These are phyloP conservation scores for Scleropages formosus DNA, from an alignment of 2,797 vertebrate species.

Conservation along the genomic window DNA sequence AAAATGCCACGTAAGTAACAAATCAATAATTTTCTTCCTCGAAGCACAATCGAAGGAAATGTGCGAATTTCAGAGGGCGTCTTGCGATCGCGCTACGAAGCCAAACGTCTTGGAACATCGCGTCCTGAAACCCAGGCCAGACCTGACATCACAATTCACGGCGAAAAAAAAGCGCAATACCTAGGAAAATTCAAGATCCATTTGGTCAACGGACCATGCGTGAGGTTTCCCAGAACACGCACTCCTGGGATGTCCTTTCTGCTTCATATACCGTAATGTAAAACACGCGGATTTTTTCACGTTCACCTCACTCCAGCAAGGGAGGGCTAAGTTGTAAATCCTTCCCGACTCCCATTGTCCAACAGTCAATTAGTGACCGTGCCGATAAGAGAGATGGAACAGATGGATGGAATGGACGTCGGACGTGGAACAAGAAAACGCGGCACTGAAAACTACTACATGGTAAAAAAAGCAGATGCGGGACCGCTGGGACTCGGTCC, in stretches of 20 bases:
- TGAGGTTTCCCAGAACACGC: constrained; percentile 17
- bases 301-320: background rate
- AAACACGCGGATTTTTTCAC: constrained; percentile 7
- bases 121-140: background rate
- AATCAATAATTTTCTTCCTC: background rate
- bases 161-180: background rate
- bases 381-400: constrained; percentile 12
- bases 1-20: too few relatives aligned
- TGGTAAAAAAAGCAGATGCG: constrained; percentile 6
- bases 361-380: background rate
- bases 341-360: background rate
- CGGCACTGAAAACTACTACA: background rate
- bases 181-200: constrained; percentile 2
- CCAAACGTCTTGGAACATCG: background rate
- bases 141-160: background rate
- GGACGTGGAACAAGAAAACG: background rate
- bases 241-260: background rate
- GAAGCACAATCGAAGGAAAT: background rate
- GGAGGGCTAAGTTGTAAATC: constrained; percentile 5
- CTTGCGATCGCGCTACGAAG: background rate
- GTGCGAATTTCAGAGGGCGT: background rate
- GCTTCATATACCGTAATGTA: constrained; percentile 20
- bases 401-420: background rate
- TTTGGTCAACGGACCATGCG: background rate
- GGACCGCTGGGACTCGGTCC: constrained; percentile 21